Evolutionary conservation across 2,797 vertebrate genomes (phyloP).

Genomic region (Halcyon leucocephala): DNA sequence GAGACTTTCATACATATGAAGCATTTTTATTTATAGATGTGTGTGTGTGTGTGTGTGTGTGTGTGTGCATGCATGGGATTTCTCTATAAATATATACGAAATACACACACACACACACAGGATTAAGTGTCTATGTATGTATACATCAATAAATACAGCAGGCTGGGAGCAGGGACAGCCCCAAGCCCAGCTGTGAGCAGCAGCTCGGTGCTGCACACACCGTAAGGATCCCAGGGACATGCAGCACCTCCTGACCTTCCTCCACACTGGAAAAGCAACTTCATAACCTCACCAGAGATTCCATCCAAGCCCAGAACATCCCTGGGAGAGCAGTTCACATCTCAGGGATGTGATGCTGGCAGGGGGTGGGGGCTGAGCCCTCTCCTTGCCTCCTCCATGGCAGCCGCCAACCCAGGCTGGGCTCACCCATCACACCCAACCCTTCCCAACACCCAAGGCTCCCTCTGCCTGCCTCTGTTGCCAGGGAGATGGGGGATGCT

Average conservation of each 20-base stretch:
- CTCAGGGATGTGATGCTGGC: neutral
- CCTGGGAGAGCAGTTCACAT: neutral
- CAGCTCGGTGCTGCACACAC: fast-evolving
- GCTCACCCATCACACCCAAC: neutral
- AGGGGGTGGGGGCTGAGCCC: neutral
- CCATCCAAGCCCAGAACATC: neutral
- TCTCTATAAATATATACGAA: neutral
- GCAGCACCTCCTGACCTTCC: neutral
- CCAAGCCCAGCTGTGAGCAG: fast-evolving
- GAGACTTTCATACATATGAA: neutral
- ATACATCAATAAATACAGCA: neutral
- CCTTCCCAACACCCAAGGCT: neutral
- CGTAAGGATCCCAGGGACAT: fast-evolving
- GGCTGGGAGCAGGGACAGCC: neutral
- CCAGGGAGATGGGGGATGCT: slow-evolving; percentile 23
- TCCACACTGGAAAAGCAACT: fast-evolving
- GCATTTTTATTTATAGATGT: neutral
- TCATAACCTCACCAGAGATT: neutral
- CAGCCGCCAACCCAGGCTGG: fast-evolving
- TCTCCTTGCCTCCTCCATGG: fast-evolving
- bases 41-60: no score
- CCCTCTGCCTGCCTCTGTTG: neutral
- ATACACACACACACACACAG: neutral
- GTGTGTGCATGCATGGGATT: neutral
- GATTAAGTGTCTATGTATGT: fast-evolving